Evolutionary conservation across 2,113 vertebrate species (phyloP).

Genomic region (Psittacula cyanocephala): DNA sequence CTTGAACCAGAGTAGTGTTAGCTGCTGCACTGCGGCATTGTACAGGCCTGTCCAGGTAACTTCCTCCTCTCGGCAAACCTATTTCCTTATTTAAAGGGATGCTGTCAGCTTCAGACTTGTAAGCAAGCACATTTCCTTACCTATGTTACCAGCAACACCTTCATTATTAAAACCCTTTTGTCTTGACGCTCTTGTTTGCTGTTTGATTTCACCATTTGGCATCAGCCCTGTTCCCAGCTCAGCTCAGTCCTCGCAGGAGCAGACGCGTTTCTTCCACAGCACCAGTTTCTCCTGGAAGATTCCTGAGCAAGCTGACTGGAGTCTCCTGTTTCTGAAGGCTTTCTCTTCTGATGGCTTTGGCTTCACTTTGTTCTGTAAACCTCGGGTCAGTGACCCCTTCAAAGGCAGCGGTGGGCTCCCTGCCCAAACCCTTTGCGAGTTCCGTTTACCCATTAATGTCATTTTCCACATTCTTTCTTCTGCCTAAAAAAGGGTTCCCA

Average conservation of each 20-base stretch:
- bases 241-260: background rate
- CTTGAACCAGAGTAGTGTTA: conserved; percentile 62
- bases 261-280: background rate
- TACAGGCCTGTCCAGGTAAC: conserved; percentile 39
- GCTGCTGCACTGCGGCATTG: conserved; percentile 2
- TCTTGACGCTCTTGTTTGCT: conserved; percentile 14
- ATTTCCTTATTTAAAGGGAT: conserved; percentile 64
- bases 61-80: conserved; percentile 39
- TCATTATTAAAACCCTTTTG: conserved; percentile 65
- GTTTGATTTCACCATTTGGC: background rate
- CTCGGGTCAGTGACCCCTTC: background rate
- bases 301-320: background rate
- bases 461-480: background rate
- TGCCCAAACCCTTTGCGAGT: background rate
- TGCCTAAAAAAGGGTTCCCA: background rate
- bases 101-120: conserved; percentile 58
- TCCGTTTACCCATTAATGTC: background rate
- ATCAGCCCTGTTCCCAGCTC: background rate
- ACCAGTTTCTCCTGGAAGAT: background rate
- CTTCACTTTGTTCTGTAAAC: background rate
- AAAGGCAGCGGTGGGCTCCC: background rate
- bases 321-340: background rate
- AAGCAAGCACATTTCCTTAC: conserved; percentile 66
- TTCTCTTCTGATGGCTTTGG: background rate
- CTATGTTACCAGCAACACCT: conserved; percentile 66